These are phyloP conservation scores for Palythoa heliodiscus DNA, from an alignment of 92 coral and sea anemone species.

Conservation along the genomic window DNA sequence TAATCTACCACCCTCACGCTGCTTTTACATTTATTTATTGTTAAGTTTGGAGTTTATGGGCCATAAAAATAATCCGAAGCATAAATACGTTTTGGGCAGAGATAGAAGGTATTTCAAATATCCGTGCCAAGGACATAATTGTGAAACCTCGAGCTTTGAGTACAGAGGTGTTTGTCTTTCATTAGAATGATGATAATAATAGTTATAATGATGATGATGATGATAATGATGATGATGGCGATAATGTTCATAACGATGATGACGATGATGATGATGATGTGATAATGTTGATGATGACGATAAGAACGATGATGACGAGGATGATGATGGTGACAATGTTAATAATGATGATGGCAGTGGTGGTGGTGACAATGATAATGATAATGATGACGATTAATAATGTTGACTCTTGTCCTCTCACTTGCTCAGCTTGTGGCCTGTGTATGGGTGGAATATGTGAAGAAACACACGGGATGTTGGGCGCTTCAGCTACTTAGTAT, in stretches of 20 bases:
- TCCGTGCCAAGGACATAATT: too few relatives aligned
- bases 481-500: slow-evolving; percentile 92
- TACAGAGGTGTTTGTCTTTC: not conserved
- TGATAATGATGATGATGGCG: not conserved
- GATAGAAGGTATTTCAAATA: too few relatives aligned
- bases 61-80: too few relatives aligned
- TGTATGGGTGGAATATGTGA: slow-evolving; percentile 90
- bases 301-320: not conserved
- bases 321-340: not conserved
- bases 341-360: too few relatives aligned
- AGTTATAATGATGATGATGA: not conserved
- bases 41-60: too few relatives aligned
- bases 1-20: too few relatives aligned
- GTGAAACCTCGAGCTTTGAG: not conserved
- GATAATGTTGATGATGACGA: not conserved
- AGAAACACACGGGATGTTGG: slow-evolving; percentile 85
- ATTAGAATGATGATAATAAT: not conserved
- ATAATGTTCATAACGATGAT: not conserved
- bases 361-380: not conserved
- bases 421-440: slow-evolving; percentile 85
- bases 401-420: not conserved
- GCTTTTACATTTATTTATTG: too few relatives aligned
- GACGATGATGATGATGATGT: not conserved
- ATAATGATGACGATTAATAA: not conserved
- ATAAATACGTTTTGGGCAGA: too few relatives aligned